phyloP scores from a whole-genome alignment of 1,140 invertebrate species.

The Drosophila miranda region DNA sequence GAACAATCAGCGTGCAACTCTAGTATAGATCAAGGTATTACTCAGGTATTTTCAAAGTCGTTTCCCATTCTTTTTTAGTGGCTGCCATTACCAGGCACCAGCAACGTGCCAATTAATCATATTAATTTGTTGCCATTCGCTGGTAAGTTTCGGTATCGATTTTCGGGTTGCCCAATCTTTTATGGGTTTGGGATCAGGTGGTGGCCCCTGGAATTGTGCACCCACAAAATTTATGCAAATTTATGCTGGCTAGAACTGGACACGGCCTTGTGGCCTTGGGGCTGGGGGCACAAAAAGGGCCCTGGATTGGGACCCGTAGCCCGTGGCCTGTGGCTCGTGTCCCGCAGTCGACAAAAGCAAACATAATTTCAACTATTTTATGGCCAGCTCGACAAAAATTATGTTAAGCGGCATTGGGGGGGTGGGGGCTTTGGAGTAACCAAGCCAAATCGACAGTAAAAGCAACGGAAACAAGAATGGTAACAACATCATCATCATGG shows the following conservation, averaged over 20 bases:
- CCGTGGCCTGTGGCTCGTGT: conserved; percentile 13
- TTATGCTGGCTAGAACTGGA: conserved; percentile 54
- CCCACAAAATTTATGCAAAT: conserved; percentile 58
- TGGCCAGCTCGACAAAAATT: conserved; percentile 54
- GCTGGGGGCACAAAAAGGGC: background rate
- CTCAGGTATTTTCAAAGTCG: background rate
- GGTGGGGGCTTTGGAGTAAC: background rate
- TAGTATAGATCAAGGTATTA: background rate
- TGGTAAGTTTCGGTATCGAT: conserved; percentile 58
- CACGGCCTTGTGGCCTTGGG: conserved; percentile 2
- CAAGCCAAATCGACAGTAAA: conserved; percentile 14
- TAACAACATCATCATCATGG: conserved; percentile 45
- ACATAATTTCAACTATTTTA: conserved; percentile 71
- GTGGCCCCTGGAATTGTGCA: conserved; percentile 2
- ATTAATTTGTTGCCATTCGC: conserved; percentile 66
- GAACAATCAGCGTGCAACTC: too few relatives aligned
- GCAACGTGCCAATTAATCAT: conserved; percentile 71
- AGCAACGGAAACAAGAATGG: conserved; percentile 10
- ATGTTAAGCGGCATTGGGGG: conserved; percentile 29
- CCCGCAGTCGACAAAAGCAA: conserved; percentile 37
- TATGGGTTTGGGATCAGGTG: background rate
- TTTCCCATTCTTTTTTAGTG: background rate
- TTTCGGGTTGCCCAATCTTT: conserved; percentile 21
- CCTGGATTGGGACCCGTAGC: background rate
- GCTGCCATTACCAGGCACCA: conserved; percentile 32